Evolutionary conservation across 2,888 invertebrate species (phyloP), one percentile per base, ranked within the genome.

Genomic region (Apoderus coryli): DNA sequence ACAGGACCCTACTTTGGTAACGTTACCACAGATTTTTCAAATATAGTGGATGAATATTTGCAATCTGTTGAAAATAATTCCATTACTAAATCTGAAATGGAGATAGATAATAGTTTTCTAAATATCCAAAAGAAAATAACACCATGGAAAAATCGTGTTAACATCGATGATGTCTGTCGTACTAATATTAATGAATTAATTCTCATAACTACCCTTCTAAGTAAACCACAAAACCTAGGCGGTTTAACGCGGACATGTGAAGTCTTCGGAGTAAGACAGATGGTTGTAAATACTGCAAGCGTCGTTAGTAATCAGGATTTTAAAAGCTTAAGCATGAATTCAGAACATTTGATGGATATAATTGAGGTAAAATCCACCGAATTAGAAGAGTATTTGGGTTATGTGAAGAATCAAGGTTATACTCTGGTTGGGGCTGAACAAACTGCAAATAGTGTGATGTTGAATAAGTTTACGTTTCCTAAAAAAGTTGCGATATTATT

Each of bases 201-300:
- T 40, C 69, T 93, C 2, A 79, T 93, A 1, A 86, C 90, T 2
- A 79, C 82, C 4, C 63, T 93, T 12, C 70, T 95, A 40, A 81
- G 85, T 45, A 79, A 81, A 50, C 50, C 76, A 14, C 80, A 90
- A 3, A 95, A 95, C 61, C 64, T 95, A 28, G 93, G 93, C 4
- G 93, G 93, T 0, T 66, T 95, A 46, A 81, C 88, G 24, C 68
- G 95, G 36, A 90, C 92, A 0, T 84, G 86, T 53, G 93, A 95
- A 60, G 80, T 92, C 27, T 82, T 92, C 49, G 79, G 80, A 3
- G 81, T 79, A 1, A 67, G 70, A 36, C 71, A 78, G 39, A 68
- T 85, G 42, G 72, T 89, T 2, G 60, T 95, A 19, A 69, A 73
- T 32, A 79, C 74, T 42, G 53, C 76, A 16, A 66, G 69, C 35